Percentiles rank a stretch among this genome's conserved stretches.
Conservation (phyloP, 2,888 invertebrate species). For the Selenia dentaria region DNA sequence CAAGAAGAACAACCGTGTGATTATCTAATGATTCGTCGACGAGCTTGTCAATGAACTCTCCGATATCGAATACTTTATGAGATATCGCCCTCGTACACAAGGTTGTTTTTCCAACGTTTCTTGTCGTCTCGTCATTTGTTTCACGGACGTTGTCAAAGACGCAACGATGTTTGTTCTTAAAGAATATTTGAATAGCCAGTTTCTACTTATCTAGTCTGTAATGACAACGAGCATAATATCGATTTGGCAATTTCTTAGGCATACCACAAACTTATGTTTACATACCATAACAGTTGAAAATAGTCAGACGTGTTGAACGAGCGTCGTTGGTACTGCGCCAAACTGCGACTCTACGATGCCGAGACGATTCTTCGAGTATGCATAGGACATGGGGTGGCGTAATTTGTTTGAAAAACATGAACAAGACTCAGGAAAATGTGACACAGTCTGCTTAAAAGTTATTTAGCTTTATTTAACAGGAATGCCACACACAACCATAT, state of each 20-base stretch:
- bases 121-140: too few relatives aligned
- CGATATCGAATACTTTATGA: too few relatives aligned
- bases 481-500: neutral
- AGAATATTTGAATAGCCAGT: too few relatives aligned
- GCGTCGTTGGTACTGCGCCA: constrained; percentile 73
- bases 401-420: constrained; percentile 58
- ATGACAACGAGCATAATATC: constrained; percentile 36
- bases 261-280: constrained; percentile 62
- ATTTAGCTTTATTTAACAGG: neutral
- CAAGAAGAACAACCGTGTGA: too few relatives aligned
- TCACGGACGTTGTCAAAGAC: too few relatives aligned
- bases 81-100: too few relatives aligned
- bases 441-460: neutral
- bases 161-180: too few relatives aligned
- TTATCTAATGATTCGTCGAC: too few relatives aligned
- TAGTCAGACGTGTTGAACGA: constrained; percentile 64
- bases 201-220: neutral
- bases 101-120: too few relatives aligned
- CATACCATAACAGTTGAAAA: constrained; percentile 67
- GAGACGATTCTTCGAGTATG: constrained; percentile 37
- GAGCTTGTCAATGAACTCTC: too few relatives aligned
- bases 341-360: constrained; percentile 41
- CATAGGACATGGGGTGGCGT: constrained; percentile 58
- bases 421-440: neutral
- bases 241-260: constrained; percentile 54